Conservation (phyloP, 2,797 vertebrate genomes). For the Mus minutoides region DNA sequence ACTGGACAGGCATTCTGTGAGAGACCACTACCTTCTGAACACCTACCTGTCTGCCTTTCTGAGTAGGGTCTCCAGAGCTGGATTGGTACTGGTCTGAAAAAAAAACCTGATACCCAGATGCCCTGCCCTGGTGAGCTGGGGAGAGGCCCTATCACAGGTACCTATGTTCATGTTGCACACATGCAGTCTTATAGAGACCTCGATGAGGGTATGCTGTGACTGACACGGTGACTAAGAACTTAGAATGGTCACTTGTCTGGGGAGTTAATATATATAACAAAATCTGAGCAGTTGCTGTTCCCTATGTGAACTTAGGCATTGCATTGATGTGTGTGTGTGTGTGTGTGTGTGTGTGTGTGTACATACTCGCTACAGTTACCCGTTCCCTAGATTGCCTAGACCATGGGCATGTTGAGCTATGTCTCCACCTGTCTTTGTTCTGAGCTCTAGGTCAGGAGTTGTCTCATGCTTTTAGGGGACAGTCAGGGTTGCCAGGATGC, state of each 20-base stretch:
- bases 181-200: not conserved
- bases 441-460: not conserved
- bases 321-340: not conserved
- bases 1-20: not conserved
- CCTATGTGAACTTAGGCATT: not conserved
- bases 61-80: not conserved
- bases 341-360: too few species aligned
- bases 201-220: not conserved
- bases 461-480: not conserved
- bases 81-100: not conserved
- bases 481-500: not conserved
- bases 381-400: not conserved
- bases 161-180: not conserved
- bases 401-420: rapidly evolving
- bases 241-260: not conserved
- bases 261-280: not conserved
- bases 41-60: not conserved
- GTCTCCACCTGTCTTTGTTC: not conserved
- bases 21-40: not conserved
- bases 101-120: not conserved
- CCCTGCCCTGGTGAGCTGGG: not conserved
- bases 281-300: not conserved
- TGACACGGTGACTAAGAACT: not conserved
- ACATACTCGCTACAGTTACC: not conserved
- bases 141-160: not conserved